Evolutionary conservation across 1,140 invertebrate genomes (phyloP), one percentile per base, ranked within the genome.

Genomic region (Papilio helenus): DNA sequence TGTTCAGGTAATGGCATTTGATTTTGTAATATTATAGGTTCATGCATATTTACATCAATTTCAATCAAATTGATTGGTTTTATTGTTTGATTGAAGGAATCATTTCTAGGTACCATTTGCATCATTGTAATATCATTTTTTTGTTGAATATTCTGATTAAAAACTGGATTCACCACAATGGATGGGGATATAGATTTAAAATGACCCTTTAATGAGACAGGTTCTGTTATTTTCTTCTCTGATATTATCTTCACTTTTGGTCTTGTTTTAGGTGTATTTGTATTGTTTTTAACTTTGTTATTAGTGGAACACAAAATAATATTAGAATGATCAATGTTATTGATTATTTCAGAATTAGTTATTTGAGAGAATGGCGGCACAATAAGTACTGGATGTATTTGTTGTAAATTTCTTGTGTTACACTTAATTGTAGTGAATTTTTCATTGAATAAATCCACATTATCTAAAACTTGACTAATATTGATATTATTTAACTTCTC

Each of bases 111-210:
- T 29, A 10, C 61, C 3, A 2, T 3, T 68, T 29, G 61, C 26
- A 16, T 26, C 14, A 26, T 3, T 26, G 23, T 14, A 14, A 68
- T 7, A 68, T 71, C 20, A 4, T 51, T 49, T 80, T 26, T 49
- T 71, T 9, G 68, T 72, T 65, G 23, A 42, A 72, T 5, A 72
- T 26, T 58, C 18, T 23, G 16, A 44, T 82, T 83, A 7, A 76
- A 81, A 58, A 80, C 80, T 72, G 83, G 65, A 79, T 73, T 82
- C 68, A 92, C 79, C 29, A 89, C 71, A 20, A 80, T 76, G 77
- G 87, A 86, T 74, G 89, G 89, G 78, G 88, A 86, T 12, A 93
- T 79, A 20, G 84, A 83, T 79, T 88, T 79, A 74, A 93, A 84
- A 68, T 85, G 82, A 44, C 86, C 88, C 26, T 44, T 80, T 16